Evolutionary conservation across 2,797 vertebrate species (phyloP).

Genomic region (Octomys mimax): DNA sequence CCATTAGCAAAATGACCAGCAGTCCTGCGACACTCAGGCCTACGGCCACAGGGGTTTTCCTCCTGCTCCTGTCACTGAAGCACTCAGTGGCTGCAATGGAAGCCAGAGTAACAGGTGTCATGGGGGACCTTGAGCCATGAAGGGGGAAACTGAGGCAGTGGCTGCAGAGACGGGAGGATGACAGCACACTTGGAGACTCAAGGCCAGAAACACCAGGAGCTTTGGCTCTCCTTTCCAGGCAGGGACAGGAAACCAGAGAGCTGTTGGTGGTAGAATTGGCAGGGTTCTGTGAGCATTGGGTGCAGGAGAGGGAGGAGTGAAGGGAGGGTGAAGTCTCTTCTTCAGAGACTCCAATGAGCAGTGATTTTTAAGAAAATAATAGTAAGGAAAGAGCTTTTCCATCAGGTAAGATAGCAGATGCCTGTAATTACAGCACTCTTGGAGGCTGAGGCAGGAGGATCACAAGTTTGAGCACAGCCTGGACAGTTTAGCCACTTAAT

Average conservation of each 20-base stretch:
- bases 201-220: too few species aligned
- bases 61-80: slow-evolving; percentile 90
- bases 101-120: slow-evolving; percentile 77
- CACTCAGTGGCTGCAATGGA: slow-evolving; percentile 93
- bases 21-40: slow-evolving; percentile 89
- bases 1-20: slow-evolving; percentile 88
- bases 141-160: background rate
- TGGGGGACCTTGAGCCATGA: background rate
- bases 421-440: background rate
- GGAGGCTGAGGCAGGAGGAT: background rate
- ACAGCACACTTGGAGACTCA: background rate
- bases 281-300: background rate
- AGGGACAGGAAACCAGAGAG: background rate
- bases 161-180: background rate
- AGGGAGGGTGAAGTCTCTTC: background rate
- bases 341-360: background rate
- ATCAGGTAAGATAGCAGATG: background rate
- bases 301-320: background rate
- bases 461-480: background rate
- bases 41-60: slow-evolving; percentile 88
- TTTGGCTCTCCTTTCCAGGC: background rate
- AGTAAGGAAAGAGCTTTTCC: background rate
- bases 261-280: background rate
- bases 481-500: background rate
- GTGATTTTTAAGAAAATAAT: background rate